Evolutionary conservation across 2,888 invertebrate species (phyloP), one percentile per base, ranked within the genome.

Genomic region (Macrosoma leucophasiata): DNA sequence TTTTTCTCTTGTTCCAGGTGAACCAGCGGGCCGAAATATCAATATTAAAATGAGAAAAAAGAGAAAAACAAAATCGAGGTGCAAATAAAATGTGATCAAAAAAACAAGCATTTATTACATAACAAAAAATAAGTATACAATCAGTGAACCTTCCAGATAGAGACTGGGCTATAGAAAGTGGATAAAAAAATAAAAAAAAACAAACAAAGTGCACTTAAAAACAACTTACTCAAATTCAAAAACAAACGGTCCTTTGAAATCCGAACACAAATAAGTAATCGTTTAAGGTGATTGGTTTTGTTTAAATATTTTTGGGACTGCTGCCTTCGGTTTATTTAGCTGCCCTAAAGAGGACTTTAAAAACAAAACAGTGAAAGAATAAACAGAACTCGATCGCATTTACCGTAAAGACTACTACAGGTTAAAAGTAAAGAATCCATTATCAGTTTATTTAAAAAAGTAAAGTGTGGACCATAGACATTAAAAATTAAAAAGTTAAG

Each of bases 41-140:
- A n/a, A n/a, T n/a, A 59, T 40, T 68, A 79, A 70, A 72, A 82
- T 79, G 82, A 77, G 68, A 78, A 82, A 82, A 60, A 81, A 76
- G 74, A 78, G 81, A 73, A 82, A 79, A 74, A 52, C 57, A 41
- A 62, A 47, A 56, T 46, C 36, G 18, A 46, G 52, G 47, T 44
- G 33, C 8, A 35, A 34, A 27, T 26, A 39, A 25, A 22, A 29
- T 18, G 20, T 27, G n/a, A 21, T 29, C 22, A 37, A 36, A 24
- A 13, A 35, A 43, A 20, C 24, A 11, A 29, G 31, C 34, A 33
- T 32, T 39, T 32, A 30, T 33, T 14, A 27, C 13, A 13, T 10
- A 43, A 30, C 26, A 48, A 44, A 49, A 49, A 52, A 48, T 40
- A 36, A 52, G 49, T 43, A 44, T 39, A 38, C 45, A 55, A 50